These are phyloP conservation scores for Siderastrea siderea DNA, from an alignment of 92 coral and sea anemone genomes.

Conservation along the genomic window DNA sequence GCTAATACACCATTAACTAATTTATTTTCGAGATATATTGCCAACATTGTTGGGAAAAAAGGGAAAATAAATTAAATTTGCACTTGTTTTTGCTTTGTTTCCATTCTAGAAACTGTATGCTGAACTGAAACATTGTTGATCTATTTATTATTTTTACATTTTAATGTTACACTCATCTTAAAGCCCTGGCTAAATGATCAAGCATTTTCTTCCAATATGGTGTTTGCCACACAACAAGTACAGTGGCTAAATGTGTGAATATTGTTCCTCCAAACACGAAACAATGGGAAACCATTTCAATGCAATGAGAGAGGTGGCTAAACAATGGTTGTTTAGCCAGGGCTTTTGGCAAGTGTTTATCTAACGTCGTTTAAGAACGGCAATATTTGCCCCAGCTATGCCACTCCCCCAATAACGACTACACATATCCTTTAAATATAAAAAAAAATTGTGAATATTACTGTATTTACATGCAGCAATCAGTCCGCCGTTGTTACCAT, in stretches of 20 bases:
- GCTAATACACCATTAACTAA: constrained; percentile 11
- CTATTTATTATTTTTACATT: constrained; percentile 20
- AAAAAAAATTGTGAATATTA: not conserved
- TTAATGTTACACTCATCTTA: constrained; percentile 16
- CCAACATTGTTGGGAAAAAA: constrained; percentile 12
- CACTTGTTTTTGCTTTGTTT: constrained; percentile 22
- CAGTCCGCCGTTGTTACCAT: too few relatives aligned
- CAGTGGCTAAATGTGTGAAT: not conserved
- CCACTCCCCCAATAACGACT: too few relatives aligned
- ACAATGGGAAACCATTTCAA: not conserved
- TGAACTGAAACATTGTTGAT: constrained; percentile 16
- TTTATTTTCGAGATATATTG: constrained; percentile 9
- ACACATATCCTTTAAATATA: not conserved
- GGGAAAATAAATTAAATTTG: constrained; percentile 25
- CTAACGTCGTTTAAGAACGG: too few relatives aligned
- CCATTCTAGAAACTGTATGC: constrained; percentile 10
- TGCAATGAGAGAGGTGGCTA: not conserved
- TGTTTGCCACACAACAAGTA: constrained; percentile 2
- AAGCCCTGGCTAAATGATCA: constrained; percentile 5
- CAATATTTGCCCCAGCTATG: too few relatives aligned
- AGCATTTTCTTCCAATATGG: constrained; percentile 7
- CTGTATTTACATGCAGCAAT: too few relatives aligned
- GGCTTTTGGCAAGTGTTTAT: not conserved
- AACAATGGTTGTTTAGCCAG: not conserved
- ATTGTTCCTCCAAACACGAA: not conserved